Percentiles rank a stretch among this genome's conserved stretches.
Conservation (phyloP, 2,113 vertebrate species). For the Canis aureus region DNA sequence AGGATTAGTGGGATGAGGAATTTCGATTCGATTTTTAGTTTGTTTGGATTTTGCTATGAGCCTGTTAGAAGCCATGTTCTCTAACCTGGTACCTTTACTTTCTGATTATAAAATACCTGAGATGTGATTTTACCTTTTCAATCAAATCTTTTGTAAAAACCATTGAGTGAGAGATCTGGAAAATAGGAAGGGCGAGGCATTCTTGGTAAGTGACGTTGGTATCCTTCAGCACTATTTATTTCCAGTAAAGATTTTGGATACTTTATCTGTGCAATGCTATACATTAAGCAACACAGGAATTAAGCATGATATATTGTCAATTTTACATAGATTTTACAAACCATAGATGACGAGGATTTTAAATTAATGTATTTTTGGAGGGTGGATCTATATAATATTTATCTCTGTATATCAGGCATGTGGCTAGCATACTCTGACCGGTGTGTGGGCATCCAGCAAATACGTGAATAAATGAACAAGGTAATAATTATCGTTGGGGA, state of each 20-base stretch:
- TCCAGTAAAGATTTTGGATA: not conserved
- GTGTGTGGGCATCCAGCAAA: not conserved
- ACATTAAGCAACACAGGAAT: not conserved
- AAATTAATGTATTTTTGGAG: not conserved
- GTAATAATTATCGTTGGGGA: not conserved
- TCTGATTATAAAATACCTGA: not conserved
- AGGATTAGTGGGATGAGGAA: not conserved
- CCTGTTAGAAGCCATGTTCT: not conserved
- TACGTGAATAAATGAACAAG: not conserved
- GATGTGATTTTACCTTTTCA: not conserved
- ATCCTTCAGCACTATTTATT: not conserved
- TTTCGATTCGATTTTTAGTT: not conserved
- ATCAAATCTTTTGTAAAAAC: not conserved
- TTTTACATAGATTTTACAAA: not conserved
- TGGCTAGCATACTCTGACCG: not conserved
- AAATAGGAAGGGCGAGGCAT: not conserved
- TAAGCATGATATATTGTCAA: not conserved
- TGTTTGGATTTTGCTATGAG: slow-evolving; percentile 2
- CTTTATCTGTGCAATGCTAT: not conserved
- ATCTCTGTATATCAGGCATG: not conserved
- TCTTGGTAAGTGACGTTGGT: not conserved
- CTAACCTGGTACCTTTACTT: not conserved
- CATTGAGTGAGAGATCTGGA: not conserved
- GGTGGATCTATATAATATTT: not conserved
- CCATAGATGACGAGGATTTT: not conserved